A percentile compares a stretch with the other conserved stretches of the same genome.
These are phyloP conservation scores for Riparia riparia DNA, from an alignment of 2,113 vertebrate species.

Conservation along the genomic window DNA sequence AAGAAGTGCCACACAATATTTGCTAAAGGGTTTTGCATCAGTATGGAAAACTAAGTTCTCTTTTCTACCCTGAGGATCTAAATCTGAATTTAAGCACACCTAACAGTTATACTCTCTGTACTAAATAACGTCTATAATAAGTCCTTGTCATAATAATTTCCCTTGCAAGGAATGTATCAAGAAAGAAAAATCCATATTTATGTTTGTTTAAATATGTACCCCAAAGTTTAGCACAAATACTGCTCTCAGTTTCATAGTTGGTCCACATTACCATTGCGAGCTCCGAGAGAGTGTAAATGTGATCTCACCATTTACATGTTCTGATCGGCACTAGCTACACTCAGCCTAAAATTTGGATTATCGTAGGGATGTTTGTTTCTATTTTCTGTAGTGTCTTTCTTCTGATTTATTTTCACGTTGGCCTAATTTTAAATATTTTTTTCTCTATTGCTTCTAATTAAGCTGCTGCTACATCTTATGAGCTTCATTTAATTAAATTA, in stretches of 20 bases:
- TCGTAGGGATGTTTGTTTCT: neutral
- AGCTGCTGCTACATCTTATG: neutral
- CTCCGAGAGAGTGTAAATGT: neutral
- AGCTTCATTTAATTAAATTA: slow-evolving; percentile 35
- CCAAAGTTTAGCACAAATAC: neutral
- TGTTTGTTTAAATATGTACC: neutral
- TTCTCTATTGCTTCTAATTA: slow-evolving; percentile 39
- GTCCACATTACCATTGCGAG: rapidly evolving
- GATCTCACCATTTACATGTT: neutral
- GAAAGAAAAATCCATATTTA: neutral
- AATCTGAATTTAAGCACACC: neutral
- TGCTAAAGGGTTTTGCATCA: neutral
- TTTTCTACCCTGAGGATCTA: neutral
- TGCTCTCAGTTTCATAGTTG: neutral
- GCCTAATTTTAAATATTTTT: neutral
- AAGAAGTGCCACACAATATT: neutral
- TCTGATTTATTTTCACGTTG: slow-evolving; percentile 5
- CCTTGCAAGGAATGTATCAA: neutral
- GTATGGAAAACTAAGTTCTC: neutral
- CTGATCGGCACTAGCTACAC: neutral
- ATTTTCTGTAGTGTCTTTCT: neutral
- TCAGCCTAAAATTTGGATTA: neutral
- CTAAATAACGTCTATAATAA: neutral
- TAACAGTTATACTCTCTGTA: neutral
- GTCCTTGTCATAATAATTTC: neutral